Evolutionary conservation across 2,888 invertebrate species (phyloP).

Genomic region (Morpho deidamia): DNA sequence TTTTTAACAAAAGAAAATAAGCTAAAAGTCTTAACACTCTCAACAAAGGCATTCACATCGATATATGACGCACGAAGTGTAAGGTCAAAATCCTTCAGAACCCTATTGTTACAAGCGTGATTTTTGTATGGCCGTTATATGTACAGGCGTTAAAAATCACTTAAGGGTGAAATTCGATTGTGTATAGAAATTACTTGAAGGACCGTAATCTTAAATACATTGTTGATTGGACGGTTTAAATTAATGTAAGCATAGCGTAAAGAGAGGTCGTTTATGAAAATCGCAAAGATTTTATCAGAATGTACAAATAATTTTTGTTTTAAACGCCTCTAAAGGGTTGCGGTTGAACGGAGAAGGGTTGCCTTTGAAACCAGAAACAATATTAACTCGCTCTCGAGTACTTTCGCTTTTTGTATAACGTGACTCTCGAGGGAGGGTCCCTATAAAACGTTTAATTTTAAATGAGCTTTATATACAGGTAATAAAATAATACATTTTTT

Average conservation of each 20-base stretch:
- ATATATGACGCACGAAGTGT: background rate
- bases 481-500: too few relatives aligned
- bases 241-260: constrained; percentile 2
- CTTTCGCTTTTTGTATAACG: background rate
- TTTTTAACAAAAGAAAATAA: too few relatives aligned
- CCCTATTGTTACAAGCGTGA: background rate
- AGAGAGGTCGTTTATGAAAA: background rate
- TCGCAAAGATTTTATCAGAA: constrained; percentile 4
- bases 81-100: background rate
- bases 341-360: background rate
- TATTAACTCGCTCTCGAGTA: constrained; percentile 2
- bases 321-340: constrained; percentile 2
- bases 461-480: background rate
- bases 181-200: constrained; percentile 3
- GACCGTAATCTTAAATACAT: background rate
- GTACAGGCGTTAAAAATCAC: constrained; percentile 17
- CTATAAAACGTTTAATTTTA: background rate
- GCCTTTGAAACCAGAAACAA: constrained; percentile 2
- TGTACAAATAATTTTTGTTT: constrained; percentile 4
- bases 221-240: background rate
- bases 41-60: too few relatives aligned
- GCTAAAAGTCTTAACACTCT: too few relatives aligned
- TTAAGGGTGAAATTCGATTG: constrained; percentile 7
- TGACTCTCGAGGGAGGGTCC: background rate
- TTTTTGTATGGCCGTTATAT: constrained; percentile 1